Base-by-base conservation (phyloP, 2,797 vertebrate species). In the Betta splendens region DNA sequence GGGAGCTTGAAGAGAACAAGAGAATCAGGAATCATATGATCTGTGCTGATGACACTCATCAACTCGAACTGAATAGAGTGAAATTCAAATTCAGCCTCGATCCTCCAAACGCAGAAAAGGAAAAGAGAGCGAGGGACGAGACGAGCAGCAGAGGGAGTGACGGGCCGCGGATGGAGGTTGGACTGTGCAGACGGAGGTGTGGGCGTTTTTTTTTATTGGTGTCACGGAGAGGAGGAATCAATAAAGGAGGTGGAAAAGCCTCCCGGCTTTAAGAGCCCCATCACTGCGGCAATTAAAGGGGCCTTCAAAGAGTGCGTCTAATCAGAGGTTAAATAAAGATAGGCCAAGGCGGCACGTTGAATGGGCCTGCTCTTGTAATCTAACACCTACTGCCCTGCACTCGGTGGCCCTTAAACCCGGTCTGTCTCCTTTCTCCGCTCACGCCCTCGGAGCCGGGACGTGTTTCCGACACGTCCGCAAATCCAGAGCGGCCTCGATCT, bases 301-400 rank as follows among this genome's bases (percentile, higher is more conserved):
- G 79, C 76, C 86, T 89, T 90, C 87, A 90, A 90, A 92, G 90
- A 72, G 58, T 46, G 37, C 4, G 64, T 39, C 74, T 90, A 90
- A 92, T 91, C 89, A 89, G 85, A 59, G 69, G 77, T 84, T 85
- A 83, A 87, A 82, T 86, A 89, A 89, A 88, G 90, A 91, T 89
- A 90, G 82, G 77, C 73, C 60, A 81, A 75, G 85, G 85, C 84
- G 71, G 87, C 46, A 40, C 83, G 89, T 88, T 84, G 85, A 65
- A 84, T 63, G 52, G 69, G 71, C 81, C 81, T 50, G 76, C 86
- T 88, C 77, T 76, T 90, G 89, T 90, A 91, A 91, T 91, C 86
- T 86, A 84, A 90, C 89, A 89, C 87, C 87, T 87, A 64, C 70
- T 79, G 73, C 77, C 75, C 76, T 76, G 82, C 78, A 84, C 81